Evolutionary conservation across 2,888 invertebrate genomes (phyloP), one percentile per base, ranked within the genome.

Genomic region (Stomorhina lunata): DNA sequence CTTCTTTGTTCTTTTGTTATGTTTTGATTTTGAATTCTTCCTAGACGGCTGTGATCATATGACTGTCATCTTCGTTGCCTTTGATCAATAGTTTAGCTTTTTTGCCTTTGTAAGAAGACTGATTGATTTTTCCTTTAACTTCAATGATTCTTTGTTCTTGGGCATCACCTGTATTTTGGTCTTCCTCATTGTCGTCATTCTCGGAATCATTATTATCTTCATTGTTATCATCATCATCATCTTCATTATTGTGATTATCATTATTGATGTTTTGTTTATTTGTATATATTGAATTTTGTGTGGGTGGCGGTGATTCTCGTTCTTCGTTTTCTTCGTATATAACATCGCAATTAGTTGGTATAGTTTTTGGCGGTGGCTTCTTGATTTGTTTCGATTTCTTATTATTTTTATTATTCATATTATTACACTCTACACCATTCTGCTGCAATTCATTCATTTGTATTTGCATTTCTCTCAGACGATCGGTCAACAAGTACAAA

Each of bases 391-490:
- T 88, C 2, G 84, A 81, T 55, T 84, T 72, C 17, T 76, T 79
- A 22, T 66, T 77, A 15, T 61, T 66, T 53, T 79, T 81, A 37
- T 81, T 83, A 25, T 55, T 63, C 65, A 61, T 76, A 22, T 63
- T 29, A 50, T 63, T 75, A 12, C 84, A 86, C 29, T 87, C 87
- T 87, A 86, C 84, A 27, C 83, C 86, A 53, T 87, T 86, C 48
- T 86, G 87, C 75, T 90, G 89, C 78, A 89, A 80, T 73, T 89
- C 88, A 57, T 88, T 85, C 86, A 89, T 86, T 84, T 92, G 91
- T 88, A 93, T 92, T 88, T 93, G 93, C 89, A 93, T 93, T 85
- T 92, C 93, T 4, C 93, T 90, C 86, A 93, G 91, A 76, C 93
- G 92, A 88, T 93, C 93, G 48, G 93, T 93, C 27, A 93, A 88